phyloP scores from a whole-genome alignment of 2,888 invertebrate species.

The Alviniconcha strummeri region DNA sequence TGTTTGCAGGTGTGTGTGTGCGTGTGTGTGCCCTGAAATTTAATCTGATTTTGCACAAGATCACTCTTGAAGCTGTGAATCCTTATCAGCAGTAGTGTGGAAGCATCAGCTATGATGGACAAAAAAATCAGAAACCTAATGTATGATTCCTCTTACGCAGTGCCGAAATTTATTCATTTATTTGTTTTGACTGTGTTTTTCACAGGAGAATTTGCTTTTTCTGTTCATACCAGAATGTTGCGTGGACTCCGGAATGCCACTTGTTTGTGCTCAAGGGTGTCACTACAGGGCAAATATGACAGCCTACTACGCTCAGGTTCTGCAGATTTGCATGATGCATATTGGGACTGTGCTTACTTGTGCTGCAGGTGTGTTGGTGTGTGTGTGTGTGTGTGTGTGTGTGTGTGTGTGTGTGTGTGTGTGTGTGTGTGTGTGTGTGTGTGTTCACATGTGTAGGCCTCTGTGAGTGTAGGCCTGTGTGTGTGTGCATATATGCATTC shows the following conservation, averaged over 20 bases:
- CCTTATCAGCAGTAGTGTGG: not conserved
- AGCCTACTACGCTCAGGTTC: not conserved
- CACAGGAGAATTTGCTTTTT: too few relatives aligned
- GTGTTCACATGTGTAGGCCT: not conserved
- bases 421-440: slow-evolving; percentile 20
- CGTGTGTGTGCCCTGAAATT: too few relatives aligned
- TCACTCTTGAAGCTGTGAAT: not conserved
- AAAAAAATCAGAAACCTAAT: not conserved
- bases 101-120: not conserved
- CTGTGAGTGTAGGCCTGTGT: not conserved
- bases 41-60: too few relatives aligned
- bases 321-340: not conserved
- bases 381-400: not conserved
- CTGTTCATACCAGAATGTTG: slow-evolving; percentile 5
- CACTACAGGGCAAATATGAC: not conserved
- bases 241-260: slow-evolving; percentile 1
- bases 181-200: too few relatives aligned
- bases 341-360: slow-evolving; percentile 13
- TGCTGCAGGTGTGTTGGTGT: slow-evolving; percentile 12
- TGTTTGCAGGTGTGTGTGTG: too few relatives aligned
- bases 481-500: not conserved
- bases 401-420: slow-evolving; percentile 22
- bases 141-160: not conserved
- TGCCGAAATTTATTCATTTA: too few relatives aligned
- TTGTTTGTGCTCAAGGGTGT: not conserved